phyloP scores from a whole-genome alignment of 2,888 invertebrate species.

The Drosophila dives region DNA sequence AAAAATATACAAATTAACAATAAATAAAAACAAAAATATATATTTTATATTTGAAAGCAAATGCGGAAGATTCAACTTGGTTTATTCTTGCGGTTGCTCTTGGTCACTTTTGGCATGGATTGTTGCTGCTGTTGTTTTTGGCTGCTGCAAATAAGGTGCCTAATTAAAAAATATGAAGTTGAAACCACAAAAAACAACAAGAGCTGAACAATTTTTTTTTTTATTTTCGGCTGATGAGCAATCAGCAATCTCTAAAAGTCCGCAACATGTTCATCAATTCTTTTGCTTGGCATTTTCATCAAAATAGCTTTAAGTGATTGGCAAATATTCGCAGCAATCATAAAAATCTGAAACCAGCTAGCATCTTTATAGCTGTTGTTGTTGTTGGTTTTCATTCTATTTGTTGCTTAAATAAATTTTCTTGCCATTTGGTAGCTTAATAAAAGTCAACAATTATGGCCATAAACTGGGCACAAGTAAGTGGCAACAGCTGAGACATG shows the following conservation, averaged over 20 bases:
- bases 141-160: slow-evolving; percentile 72
- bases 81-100: slow-evolving; percentile 21
- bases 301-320: slow-evolving; percentile 67
- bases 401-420: slow-evolving; percentile 23
- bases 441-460: slow-evolving; percentile 64
- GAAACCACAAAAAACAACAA: slow-evolving; percentile 20
- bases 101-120: slow-evolving; percentile 10
- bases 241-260: slow-evolving; percentile 42
- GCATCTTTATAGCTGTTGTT: slow-evolving; percentile 4
- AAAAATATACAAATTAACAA: slow-evolving; percentile 60
- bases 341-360: slow-evolving; percentile 41
- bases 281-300: slow-evolving; percentile 39
- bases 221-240: slow-evolving; percentile 43
- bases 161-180: slow-evolving; percentile 56
- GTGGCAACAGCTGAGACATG: slow-evolving; percentile 5
- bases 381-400: slow-evolving; percentile 8
- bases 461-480: slow-evolving; percentile 32
- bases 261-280: slow-evolving; percentile 69
- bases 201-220: slow-evolving; percentile 3
- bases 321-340: slow-evolving; percentile 69
- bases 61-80: slow-evolving; percentile 69
- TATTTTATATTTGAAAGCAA: slow-evolving; percentile 44
- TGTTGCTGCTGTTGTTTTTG: slow-evolving; percentile 35
- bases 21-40: slow-evolving; percentile 12
- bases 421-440: slow-evolving; percentile 29